Conservation (phyloP, 2,888 invertebrate species). For the Cyclophora punctaria region DNA sequence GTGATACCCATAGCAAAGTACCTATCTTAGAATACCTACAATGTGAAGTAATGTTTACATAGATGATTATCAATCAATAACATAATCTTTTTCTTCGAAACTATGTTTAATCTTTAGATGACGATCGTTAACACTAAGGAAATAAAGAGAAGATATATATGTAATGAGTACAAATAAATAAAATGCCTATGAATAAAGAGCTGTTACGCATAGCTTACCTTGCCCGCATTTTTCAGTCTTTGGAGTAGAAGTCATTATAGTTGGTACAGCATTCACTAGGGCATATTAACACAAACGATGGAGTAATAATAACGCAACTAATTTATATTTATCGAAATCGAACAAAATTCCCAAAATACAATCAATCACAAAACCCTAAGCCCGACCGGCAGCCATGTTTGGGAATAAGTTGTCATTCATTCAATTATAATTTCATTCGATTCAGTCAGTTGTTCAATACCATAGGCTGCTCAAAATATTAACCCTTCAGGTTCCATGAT, state of each 20-base stretch:
- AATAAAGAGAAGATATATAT: not conserved
- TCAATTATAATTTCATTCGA: not conserved
- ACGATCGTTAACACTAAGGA: not conserved
- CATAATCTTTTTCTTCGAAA: too few relatives aligned
- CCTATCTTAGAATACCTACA: too few relatives aligned
- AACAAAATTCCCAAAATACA: slow-evolving; percentile 43
- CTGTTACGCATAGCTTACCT: slow-evolving; percentile 53
- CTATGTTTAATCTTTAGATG: not conserved
- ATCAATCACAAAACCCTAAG: slow-evolving; percentile 26
- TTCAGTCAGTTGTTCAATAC: not conserved
- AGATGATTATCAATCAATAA: too few relatives aligned
- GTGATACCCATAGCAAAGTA: too few relatives aligned
- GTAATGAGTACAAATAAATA: slow-evolving; percentile 2
- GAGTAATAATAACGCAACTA: slow-evolving; percentile 21
- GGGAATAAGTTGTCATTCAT: slow-evolving; percentile 32
- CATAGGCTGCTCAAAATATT: too few relatives aligned
- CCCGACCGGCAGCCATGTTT: slow-evolving; percentile 72
- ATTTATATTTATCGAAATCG: slow-evolving; percentile 25
- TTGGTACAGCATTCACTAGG: slow-evolving; percentile 41
- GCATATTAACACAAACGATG: slow-evolving; percentile 51
- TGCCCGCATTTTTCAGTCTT: slow-evolving; percentile 70
- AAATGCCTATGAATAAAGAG: slow-evolving; percentile 8
- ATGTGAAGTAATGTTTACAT: too few relatives aligned
- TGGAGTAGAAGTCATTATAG: slow-evolving; percentile 69
- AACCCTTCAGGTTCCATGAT: too few relatives aligned